A percentile compares a stretch with the other conserved stretches of the same genome.
Evolutionary conservation across 1,140 invertebrate genomes (phyloP).

Genomic region (Penaeus indicus): DNA sequence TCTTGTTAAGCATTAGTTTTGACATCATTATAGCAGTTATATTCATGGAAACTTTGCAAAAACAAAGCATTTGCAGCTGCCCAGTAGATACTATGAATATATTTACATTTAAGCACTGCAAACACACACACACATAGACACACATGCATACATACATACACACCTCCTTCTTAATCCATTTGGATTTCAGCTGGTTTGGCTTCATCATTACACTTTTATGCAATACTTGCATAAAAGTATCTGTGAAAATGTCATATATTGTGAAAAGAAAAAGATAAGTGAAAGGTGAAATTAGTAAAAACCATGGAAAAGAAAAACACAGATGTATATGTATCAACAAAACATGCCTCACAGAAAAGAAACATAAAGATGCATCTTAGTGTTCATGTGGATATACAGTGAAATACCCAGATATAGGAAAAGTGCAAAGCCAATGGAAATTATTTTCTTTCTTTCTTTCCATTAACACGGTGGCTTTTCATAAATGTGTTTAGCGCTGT

Average conservation of each 20-base stretch:
- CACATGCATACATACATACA: neutral
- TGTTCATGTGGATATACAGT: too few relatives aligned
- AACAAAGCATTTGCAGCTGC: constrained; percentile 23
- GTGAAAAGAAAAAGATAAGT: neutral
- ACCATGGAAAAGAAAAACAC: neutral
- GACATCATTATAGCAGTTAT: neutral
- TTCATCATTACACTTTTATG: constrained; percentile 34
- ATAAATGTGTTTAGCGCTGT: too few relatives aligned
- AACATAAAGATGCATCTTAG: too few relatives aligned
- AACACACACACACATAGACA: neutral
- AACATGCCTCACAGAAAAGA: too few relatives aligned
- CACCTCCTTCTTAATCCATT: constrained; percentile 16
- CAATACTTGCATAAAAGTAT: constrained; percentile 6
- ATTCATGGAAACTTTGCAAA: neutral
- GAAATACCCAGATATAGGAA: too few relatives aligned
- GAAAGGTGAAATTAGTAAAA: neutral
- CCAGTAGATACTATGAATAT: neutral
- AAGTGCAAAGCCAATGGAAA: too few relatives aligned
- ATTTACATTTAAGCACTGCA: neutral
- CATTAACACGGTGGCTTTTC: too few relatives aligned
- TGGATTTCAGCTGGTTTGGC: constrained; percentile 64
- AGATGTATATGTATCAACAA: neutral
- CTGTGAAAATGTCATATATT: neutral
- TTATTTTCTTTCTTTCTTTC: too few relatives aligned
- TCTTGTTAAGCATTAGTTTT: constrained; percentile 4